These are phyloP conservation scores for Oligia strigilis DNA, from an alignment of 2,888 invertebrate genomes.

Conservation along the genomic window DNA sequence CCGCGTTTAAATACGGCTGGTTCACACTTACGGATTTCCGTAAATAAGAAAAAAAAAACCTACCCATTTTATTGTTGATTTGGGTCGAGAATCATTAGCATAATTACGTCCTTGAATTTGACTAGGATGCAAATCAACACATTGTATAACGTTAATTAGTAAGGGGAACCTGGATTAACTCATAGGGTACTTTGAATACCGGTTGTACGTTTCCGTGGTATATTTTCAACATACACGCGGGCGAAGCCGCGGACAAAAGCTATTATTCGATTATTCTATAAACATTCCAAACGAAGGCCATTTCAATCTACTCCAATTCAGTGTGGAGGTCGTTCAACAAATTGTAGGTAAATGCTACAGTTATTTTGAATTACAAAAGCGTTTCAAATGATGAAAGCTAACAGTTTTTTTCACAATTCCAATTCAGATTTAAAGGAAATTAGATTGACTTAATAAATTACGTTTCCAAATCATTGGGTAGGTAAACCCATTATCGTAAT, in stretches of 20 bases:
- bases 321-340: slow-evolving; percentile 8
- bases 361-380: slow-evolving; percentile 53
- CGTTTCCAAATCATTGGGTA: slow-evolving; percentile 64
- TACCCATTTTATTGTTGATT: no score
- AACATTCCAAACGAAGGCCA: slow-evolving; percentile 1
- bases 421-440: slow-evolving; percentile 62
- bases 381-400: slow-evolving; percentile 42
- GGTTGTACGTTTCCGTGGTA: background rate
- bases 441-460: slow-evolving; percentile 68
- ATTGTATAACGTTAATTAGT: no score
- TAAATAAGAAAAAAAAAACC: no score
- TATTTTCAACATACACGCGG: background rate
- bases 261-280: slow-evolving; percentile 12
- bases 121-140: no score
- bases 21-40: no score
- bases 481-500: slow-evolving; percentile 63
- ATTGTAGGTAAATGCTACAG: slow-evolving; percentile 32
- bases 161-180: background rate
- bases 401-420: slow-evolving; percentile 42
- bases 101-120: no score
- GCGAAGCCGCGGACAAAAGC: background rate
- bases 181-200: background rate
- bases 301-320: slow-evolving; percentile 29
- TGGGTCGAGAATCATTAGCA: no score
- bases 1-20: no score